Conservation (phyloP, 2,797 vertebrate genomes). For the Hafferia zeledoni region DNA sequence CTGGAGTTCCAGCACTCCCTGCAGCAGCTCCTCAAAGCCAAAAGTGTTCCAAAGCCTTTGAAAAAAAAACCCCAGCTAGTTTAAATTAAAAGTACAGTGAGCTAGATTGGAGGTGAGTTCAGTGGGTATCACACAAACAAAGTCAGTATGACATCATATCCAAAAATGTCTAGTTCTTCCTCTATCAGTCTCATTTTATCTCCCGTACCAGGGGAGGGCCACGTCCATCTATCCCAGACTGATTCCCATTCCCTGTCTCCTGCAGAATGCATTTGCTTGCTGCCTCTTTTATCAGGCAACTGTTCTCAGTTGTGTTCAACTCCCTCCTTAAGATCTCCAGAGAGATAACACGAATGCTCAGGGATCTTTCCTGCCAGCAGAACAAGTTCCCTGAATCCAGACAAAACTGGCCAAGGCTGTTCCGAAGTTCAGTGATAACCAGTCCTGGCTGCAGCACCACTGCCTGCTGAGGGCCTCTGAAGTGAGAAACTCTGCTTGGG, state of each 20-base stretch:
- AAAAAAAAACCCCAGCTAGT: fast-evolving
- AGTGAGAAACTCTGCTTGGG: background rate
- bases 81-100: background rate
- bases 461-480: background rate
- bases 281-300: background rate
- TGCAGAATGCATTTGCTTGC: background rate
- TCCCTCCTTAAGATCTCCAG: background rate
- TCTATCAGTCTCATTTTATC: background rate
- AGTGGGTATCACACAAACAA: background rate
- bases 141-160: background rate
- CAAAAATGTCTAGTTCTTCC: background rate
- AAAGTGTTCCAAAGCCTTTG: background rate
- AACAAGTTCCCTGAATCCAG: background rate
- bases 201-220: background rate
- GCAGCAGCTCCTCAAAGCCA: background rate
- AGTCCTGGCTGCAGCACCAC: background rate
- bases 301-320: background rate
- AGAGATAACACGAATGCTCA: background rate
- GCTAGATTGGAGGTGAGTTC: background rate
- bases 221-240: fast-evolving
- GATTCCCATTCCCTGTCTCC: background rate
- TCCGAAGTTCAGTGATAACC: background rate
- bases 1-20: background rate
- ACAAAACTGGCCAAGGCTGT: background rate
- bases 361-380: background rate